These are phyloP conservation scores for Larimichthys crocea DNA, from an alignment of 2,113 vertebrate genomes.

Conservation along the genomic window DNA sequence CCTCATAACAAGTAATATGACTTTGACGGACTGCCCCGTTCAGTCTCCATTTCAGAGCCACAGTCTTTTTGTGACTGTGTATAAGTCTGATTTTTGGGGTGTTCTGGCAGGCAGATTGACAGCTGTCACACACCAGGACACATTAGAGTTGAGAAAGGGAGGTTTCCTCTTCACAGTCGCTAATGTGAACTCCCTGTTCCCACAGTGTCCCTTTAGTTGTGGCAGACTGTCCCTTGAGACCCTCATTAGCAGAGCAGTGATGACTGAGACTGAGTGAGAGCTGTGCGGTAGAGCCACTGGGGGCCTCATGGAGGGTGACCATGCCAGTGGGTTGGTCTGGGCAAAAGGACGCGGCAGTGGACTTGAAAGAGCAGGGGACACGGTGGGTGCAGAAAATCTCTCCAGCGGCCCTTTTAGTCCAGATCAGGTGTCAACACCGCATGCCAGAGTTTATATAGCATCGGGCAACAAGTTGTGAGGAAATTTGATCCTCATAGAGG, in stretches of 20 bases:
- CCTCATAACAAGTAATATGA: background rate
- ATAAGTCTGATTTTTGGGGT: constrained; percentile 4
- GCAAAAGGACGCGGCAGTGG: constrained; percentile 37
- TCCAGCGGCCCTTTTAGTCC: constrained; percentile 81
- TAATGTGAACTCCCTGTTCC: constrained; percentile 47
- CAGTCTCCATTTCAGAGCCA: background rate
- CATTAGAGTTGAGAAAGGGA: constrained; percentile 15
- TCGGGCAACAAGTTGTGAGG: constrained; percentile 86
- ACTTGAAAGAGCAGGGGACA: constrained; percentile 74
- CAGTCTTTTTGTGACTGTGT: constrained; percentile 1
- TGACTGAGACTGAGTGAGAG: constrained; percentile 64
- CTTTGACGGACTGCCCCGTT: constrained; percentile 5
- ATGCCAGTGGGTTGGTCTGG: constrained; percentile 50
- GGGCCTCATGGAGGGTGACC: constrained; percentile 51
- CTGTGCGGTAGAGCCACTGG: constrained; percentile 49
- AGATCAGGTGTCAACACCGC: constrained; percentile 82
- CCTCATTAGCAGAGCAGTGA: constrained; percentile 79
- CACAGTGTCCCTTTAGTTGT: constrained; percentile 57
- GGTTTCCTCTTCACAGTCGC: constrained; percentile 48
- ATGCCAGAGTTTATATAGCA: constrained; percentile 90
- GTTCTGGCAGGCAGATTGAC: constrained; percentile 54
- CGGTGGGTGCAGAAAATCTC: constrained; percentile 74
- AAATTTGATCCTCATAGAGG: constrained; percentile 79
- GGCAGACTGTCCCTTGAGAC: constrained; percentile 59
- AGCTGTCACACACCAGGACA: constrained; percentile 50